Conservation (phyloP, 2,113 vertebrate genomes). For the Neogobius melanostomus region DNA sequence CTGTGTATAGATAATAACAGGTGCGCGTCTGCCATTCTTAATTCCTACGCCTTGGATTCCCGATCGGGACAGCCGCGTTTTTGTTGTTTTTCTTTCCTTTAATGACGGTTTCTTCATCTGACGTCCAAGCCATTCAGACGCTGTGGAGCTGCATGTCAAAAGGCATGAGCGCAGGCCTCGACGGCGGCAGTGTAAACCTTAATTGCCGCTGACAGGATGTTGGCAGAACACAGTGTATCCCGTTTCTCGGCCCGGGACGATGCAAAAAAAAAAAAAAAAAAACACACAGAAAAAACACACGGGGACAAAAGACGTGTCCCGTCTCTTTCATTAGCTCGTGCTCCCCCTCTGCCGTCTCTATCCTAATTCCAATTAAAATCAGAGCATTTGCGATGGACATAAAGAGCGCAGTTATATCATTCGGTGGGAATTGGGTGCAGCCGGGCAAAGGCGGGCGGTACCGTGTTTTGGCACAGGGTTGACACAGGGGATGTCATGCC, state of each 20-base stretch:
- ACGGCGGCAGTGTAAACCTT: conserved; percentile 58
- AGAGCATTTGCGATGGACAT: conserved; percentile 28
- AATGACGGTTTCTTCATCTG: conserved; percentile 11
- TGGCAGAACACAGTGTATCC: conserved; percentile 73
- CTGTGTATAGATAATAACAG: conserved; percentile 19
- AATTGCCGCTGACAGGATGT: conserved; percentile 64
- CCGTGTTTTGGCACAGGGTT: conserved; percentile 7
- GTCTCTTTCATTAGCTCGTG: conserved; percentile 60
- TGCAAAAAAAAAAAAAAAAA: conserved; percentile 55
- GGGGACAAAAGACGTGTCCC: conserved; percentile 56
- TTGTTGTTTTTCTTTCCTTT: neutral
- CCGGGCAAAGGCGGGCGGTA: neutral
- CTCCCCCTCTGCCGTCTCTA: conserved; percentile 24
- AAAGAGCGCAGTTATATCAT: conserved; percentile 14
- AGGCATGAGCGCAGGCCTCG: conserved; percentile 42
- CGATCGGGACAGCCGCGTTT: too few species aligned
- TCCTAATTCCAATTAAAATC: conserved; percentile 66
- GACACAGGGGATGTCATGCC: conserved; percentile 26
- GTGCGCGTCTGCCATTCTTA: conserved; percentile 5
- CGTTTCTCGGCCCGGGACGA: conserved; percentile 51
- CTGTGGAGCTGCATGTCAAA: conserved; percentile 55
- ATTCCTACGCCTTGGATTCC: neutral
- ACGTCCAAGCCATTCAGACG: conserved; percentile 30
- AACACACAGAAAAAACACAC: too few species aligned
- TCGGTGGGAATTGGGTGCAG: conserved; percentile 10